Percentiles rank a stretch among this genome's conserved stretches.
Conservation (phyloP, 2,797 vertebrate genomes). For the Artibeus lituratus region DNA sequence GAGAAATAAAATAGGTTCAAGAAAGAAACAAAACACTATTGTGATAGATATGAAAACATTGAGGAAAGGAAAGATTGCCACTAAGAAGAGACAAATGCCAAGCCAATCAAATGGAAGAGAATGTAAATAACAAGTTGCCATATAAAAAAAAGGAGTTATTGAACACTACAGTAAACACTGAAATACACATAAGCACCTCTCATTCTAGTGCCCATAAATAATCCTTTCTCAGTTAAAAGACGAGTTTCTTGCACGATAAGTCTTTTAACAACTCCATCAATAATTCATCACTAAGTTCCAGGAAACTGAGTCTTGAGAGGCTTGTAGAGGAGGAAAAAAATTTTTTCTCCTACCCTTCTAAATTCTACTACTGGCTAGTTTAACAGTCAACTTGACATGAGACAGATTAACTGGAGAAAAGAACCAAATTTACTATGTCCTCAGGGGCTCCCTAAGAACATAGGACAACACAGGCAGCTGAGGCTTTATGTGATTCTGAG, state of each 20-base stretch:
- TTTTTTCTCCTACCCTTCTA: background rate
- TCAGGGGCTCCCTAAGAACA: background rate
- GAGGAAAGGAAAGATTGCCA: background rate
- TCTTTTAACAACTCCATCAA: background rate
- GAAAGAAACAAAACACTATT: background rate
- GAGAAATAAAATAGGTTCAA: constrained; percentile 11
- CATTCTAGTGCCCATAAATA: background rate
- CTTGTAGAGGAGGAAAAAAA: background rate
- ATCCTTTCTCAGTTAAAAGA: background rate
- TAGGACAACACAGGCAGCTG: background rate
- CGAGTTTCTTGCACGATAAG: background rate
- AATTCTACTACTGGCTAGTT: background rate
- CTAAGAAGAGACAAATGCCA: background rate
- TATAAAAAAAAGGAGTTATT: background rate
- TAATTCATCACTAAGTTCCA: background rate
- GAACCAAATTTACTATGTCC: background rate
- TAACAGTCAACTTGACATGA: background rate
- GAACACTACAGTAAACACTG: background rate
- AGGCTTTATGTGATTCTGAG: background rate
- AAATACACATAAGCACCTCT: background rate
- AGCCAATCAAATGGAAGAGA: background rate
- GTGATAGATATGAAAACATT: background rate
- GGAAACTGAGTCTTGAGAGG: background rate
- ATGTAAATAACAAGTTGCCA: background rate
- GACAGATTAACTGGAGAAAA: background rate